These are phyloP conservation scores for Drosophila kikkawai DNA, from an alignment of 1,140 invertebrate species.

Conservation along the genomic window DNA sequence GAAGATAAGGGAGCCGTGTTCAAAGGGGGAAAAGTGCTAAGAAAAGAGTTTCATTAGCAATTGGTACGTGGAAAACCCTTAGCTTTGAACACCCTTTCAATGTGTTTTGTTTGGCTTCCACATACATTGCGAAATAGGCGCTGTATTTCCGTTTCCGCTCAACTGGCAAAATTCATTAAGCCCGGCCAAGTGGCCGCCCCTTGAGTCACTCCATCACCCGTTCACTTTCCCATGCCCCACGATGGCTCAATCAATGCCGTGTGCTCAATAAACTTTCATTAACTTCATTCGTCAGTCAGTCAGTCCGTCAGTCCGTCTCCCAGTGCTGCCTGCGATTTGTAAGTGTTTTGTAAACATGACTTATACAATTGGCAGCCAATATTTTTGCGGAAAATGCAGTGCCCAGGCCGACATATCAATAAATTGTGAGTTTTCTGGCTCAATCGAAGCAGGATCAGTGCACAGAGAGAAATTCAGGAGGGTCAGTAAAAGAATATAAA, in stretches of 20 bases:
- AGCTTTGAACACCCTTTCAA: conserved; percentile 2
- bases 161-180: conserved; percentile 81
- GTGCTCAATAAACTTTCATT: conserved; percentile 79
- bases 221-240: conserved; percentile 20
- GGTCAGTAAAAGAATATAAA: too few species aligned
- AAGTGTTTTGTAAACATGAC: conserved; percentile 80
- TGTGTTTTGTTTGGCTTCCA: conserved; percentile 25
- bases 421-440: conserved; percentile 12
- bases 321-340: conserved; percentile 46
- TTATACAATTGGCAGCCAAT: conserved; percentile 65
- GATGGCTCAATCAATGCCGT: conserved; percentile 57
- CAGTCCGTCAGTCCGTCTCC: conserved; percentile 38
- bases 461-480: background rate
- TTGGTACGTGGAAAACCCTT: conserved; percentile 45
- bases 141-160: conserved; percentile 75
- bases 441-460: conserved; percentile 7
- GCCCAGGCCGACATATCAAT: conserved; percentile 56
- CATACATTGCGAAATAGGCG: conserved; percentile 54
- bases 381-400: conserved; percentile 57
- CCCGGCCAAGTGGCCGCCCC: conserved; percentile 51
- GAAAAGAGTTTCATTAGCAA: conserved; percentile 72
- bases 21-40: conserved; percentile 28
- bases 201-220: conserved; percentile 40
- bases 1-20: conserved; percentile 13
- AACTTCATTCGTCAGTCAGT: conserved; percentile 70